These are phyloP conservation scores for Naso thynnoides DNA, from an alignment of 2,797 vertebrate genomes.

Conservation along the genomic window DNA sequence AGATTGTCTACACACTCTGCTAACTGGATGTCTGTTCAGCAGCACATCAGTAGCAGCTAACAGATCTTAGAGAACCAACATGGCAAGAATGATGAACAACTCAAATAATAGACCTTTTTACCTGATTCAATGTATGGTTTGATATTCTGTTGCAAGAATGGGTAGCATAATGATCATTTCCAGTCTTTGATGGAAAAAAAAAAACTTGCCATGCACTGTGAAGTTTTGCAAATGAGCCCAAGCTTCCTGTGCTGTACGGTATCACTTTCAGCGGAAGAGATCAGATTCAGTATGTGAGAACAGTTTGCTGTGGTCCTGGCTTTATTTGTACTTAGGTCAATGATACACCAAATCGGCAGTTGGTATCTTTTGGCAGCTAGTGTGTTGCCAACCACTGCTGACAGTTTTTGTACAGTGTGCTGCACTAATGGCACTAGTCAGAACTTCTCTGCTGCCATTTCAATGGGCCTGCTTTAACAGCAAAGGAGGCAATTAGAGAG, in stretches of 20 bases:
- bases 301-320: constrained; percentile 12
- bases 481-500: neutral
- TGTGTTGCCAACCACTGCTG: neutral
- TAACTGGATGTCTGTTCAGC: neutral
- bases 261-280: constrained; percentile 24
- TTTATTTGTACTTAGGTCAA: constrained; percentile 9
- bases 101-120: neutral
- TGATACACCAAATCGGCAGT: constrained; percentile 28
- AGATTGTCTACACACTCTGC: constrained; percentile 3
- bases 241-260: constrained; percentile 15
- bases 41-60: neutral
- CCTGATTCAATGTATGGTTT: neutral
- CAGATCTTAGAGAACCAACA: neutral
- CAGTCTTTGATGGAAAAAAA: neutral
- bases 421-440: neutral
- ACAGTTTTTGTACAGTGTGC: neutral
- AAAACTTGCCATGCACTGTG: constrained; percentile 9
- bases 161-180: neutral
- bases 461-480: neutral
- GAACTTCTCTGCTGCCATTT: neutral
- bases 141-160: constrained; percentile 1
- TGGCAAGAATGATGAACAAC: constrained; percentile 9
- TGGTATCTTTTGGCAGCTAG: neutral
- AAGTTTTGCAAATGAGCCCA: constrained; percentile 29
- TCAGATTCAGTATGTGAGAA: neutral